Evolutionary conservation across 2,113 vertebrate species (phyloP).

Genomic region (Sterrhoptilus dennistouni): DNA sequence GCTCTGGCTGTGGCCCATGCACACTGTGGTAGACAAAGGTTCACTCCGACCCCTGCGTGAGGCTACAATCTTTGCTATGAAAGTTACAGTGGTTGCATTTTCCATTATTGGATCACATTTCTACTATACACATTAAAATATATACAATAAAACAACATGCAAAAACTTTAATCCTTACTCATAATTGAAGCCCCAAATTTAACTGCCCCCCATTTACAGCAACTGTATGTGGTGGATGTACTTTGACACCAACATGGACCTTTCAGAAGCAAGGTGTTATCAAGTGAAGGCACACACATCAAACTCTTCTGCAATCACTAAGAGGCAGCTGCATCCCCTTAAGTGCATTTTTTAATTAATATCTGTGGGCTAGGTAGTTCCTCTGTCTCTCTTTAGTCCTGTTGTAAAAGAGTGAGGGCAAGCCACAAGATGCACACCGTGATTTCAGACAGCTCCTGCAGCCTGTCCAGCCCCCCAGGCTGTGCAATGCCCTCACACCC

Average conservation of each 20-base stretch:
- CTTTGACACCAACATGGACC: background rate
- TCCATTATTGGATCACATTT: background rate
- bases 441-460: background rate
- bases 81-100: background rate
- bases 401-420: background rate
- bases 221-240: background rate
- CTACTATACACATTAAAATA: background rate
- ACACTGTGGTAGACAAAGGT: background rate
- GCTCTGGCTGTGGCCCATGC: background rate
- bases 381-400: background rate
- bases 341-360: background rate
- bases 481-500: background rate
- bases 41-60: background rate
- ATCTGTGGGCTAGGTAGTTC: background rate
- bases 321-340: background rate
- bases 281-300: background rate
- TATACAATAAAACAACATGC: background rate
- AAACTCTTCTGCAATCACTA: background rate
- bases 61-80: background rate
- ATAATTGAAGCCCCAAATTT: background rate
- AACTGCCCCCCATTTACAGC: background rate
- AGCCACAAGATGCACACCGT: rapidly evolving
- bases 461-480: background rate
- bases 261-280: background rate
- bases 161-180: background rate